Evolutionary conservation across 2,797 vertebrate genomes (phyloP).

Genomic region (Eptatretus atami): DNA sequence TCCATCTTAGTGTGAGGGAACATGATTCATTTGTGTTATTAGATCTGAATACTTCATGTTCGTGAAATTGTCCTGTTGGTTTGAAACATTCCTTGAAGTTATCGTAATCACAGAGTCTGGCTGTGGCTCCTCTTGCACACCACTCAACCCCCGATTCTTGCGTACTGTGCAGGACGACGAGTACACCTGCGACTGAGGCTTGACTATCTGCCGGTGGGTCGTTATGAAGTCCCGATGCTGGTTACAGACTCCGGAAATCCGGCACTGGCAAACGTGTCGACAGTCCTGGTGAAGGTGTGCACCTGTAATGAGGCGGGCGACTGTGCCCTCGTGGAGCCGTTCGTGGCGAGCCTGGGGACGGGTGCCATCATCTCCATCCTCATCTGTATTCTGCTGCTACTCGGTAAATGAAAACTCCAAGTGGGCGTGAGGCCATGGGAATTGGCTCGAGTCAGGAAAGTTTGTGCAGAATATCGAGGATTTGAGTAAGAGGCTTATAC

Average conservation of each 20-base stretch:
- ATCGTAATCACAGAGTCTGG: too few relatives aligned
- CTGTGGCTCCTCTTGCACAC: too few relatives aligned
- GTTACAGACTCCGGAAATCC: slow-evolving; percentile 75
- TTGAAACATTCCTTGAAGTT: too few relatives aligned
- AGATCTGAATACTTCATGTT: too few relatives aligned
- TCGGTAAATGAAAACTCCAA: slow-evolving; percentile 28
- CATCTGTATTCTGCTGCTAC: slow-evolving; percentile 52
- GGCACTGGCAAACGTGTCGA: slow-evolving; percentile 39
- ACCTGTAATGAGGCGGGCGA: slow-evolving; percentile 54
- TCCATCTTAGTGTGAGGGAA: too few relatives aligned
- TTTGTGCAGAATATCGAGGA: too few relatives aligned
- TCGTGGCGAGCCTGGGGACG: slow-evolving; percentile 46
- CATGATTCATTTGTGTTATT: too few relatives aligned
- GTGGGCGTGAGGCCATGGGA: too few relatives aligned
- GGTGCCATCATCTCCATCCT: slow-evolving; percentile 67
- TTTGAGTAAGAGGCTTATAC: too few relatives aligned
- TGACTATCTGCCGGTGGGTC: slow-evolving; percentile 47
- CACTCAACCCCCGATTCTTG: too few relatives aligned
- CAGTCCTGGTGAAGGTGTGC: slow-evolving; percentile 78
- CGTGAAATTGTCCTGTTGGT: too few relatives aligned
- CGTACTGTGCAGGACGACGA: slow-evolving; percentile 25
- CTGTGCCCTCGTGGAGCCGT: slow-evolving; percentile 44
- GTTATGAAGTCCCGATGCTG: slow-evolving; percentile 49
- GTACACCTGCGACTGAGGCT: slow-evolving; percentile 42
- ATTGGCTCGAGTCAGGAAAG: too few relatives aligned